A percentile compares a stretch with the other conserved stretches of the same genome.
Evolutionary conservation across 2,797 vertebrate species (phyloP).

Genomic region (Perodicticus potto): DNA sequence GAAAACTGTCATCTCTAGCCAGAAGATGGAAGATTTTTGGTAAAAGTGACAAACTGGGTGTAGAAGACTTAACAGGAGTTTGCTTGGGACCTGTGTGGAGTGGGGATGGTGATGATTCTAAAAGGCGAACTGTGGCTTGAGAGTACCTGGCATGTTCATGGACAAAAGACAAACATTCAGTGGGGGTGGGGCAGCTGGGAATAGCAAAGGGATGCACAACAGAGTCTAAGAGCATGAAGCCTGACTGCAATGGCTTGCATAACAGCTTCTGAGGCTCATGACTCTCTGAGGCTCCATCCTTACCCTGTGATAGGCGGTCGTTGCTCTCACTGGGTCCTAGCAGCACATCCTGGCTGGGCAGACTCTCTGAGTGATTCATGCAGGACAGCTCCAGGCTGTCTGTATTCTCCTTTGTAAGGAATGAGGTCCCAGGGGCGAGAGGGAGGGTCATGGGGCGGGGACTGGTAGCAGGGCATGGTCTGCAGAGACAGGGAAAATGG

Average conservation of each 20-base stretch:
- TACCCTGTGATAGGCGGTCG: conserved; percentile 94
- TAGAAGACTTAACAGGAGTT: neutral
- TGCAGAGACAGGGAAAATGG: conserved; percentile 61
- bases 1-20: neutral
- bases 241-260: accelerated
- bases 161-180: neutral
- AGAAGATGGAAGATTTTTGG: neutral
- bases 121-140: neutral
- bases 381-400: conserved; percentile 90
- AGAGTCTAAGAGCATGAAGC: too few species aligned
- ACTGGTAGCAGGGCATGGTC: conserved; percentile 75
- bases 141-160: neutral
- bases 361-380: conserved; percentile 90
- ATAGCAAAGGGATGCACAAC: neutral
- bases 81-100: neutral
- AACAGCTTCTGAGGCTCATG: neutral
- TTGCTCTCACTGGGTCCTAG: conserved; percentile 90
- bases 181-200: neutral
- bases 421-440: conserved; percentile 72
- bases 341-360: conserved; percentile 90
- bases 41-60: neutral
- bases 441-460: conserved; percentile 80
- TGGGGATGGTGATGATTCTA: neutral
- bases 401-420: conserved; percentile 89
- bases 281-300: conserved; percentile 22